These are phyloP conservation scores for Loripinus fragilis DNA, from an alignment of 2,888 invertebrate genomes.

Conservation along the genomic window DNA sequence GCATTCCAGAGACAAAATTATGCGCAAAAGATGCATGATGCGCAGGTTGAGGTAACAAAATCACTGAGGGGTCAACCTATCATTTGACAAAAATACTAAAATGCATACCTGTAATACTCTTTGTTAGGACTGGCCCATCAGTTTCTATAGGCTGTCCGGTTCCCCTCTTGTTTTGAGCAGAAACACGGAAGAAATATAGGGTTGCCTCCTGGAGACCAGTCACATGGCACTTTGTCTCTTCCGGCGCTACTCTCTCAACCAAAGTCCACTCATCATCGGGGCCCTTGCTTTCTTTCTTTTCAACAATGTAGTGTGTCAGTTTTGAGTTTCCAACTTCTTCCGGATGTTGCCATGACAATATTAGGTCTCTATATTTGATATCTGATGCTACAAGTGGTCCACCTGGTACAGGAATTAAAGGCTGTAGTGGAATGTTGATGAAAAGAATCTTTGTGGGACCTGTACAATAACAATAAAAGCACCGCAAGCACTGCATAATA, in stretches of 20 bases:
- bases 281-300: slow-evolving; percentile 71
- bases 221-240: slow-evolving; percentile 87
- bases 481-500: no score
- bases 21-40: no score
- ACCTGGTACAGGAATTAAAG: no score
- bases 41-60: no score
- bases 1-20: no score
- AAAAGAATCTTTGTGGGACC: no score
- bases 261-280: slow-evolving; percentile 87
- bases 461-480: no score
- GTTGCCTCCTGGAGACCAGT: slow-evolving; percentile 92
- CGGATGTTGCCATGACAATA: slow-evolving; percentile 80
- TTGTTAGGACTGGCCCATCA: slow-evolving; percentile 71
- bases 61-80: no score
- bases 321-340: slow-evolving; percentile 81
- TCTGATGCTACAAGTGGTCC: slow-evolving; percentile 45
- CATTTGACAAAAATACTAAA: no score
- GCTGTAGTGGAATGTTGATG: no score
- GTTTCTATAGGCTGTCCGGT: slow-evolving; percentile 93
- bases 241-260: slow-evolving; percentile 85
- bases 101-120: slow-evolving; percentile 76
- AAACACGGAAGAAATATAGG: slow-evolving; percentile 94
- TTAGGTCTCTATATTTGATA: slow-evolving; percentile 71
- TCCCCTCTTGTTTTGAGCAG: slow-evolving; percentile 95
- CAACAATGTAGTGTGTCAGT: slow-evolving; percentile 80